phyloP scores from a whole-genome alignment of 1,140 invertebrate species.

The Ips nitidus region DNA sequence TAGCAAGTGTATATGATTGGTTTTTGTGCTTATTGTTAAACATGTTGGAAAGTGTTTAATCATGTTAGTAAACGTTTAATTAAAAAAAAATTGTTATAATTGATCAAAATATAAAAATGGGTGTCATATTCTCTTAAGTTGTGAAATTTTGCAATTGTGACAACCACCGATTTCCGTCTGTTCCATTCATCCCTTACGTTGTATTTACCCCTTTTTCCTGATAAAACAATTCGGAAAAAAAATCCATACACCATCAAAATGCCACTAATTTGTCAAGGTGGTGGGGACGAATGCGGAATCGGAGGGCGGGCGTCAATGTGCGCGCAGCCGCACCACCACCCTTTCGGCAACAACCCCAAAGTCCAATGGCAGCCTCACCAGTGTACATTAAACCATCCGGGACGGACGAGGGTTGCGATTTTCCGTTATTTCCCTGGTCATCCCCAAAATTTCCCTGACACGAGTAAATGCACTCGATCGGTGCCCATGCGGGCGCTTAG shows the following conservation, averaged over 20 bases:
- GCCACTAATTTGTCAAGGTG: conserved; percentile 49
- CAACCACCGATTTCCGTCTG: too few species aligned
- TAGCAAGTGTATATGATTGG: too few species aligned
- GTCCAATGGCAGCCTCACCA: conserved; percentile 46
- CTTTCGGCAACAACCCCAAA: conserved; percentile 36
- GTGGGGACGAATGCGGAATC: conserved; percentile 47
- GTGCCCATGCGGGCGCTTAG: neutral
- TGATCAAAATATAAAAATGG: too few species aligned
- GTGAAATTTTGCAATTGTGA: too few species aligned
- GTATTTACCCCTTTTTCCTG: conserved; percentile 38
- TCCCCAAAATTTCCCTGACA: neutral
- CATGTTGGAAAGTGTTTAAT: too few species aligned
- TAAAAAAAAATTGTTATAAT: too few species aligned
- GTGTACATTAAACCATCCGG: conserved; percentile 21
- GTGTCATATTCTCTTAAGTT: too few species aligned
- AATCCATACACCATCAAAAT: conserved; percentile 53
- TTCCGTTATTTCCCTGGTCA: neutral
- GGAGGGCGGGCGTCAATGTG: conserved; percentile 44
- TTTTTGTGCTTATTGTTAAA: too few species aligned
- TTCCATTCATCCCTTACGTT: neutral
- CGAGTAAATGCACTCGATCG: too few species aligned
- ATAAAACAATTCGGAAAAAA: conserved; percentile 48
- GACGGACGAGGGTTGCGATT: conserved; percentile 11
- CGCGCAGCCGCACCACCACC: conserved; percentile 36
- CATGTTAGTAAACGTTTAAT: too few species aligned